Percentiles rank a stretch among this genome's conserved stretches.
Conservation (phyloP, 1,140 invertebrate genomes). For the Bombus sibiricus region DNA sequence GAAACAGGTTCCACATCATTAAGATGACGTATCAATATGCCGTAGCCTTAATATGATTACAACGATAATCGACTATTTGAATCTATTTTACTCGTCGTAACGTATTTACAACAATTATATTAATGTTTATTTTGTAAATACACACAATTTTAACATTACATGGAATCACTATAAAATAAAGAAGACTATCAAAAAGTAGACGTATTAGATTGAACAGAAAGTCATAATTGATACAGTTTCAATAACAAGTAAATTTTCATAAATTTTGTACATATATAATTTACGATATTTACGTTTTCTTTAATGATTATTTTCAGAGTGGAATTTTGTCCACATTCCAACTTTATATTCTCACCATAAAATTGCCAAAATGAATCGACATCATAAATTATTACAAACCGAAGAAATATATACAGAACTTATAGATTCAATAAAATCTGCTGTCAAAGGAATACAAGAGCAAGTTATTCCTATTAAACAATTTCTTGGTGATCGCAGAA, state of each 20-base stretch:
- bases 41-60: background rate
- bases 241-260: background rate
- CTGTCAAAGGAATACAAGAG: background rate
- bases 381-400: conserved; percentile 6
- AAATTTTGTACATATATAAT: background rate
- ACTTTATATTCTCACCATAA: too few species aligned
- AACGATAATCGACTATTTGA: background rate
- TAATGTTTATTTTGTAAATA: background rate
- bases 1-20: conserved; percentile 44
- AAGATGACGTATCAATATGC: conserved; percentile 37
- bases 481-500: background rate
- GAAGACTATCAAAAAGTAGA: background rate
- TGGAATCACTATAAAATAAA: background rate
- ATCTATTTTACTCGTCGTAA: too few species aligned
- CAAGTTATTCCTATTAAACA: background rate
- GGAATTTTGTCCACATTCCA: background rate
- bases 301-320: background rate
- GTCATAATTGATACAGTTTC: background rate
- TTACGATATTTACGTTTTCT: background rate
- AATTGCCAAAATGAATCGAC: conserved; percentile 2
- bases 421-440: conserved; percentile 9
- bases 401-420: conserved; percentile 10
- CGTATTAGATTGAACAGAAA: background rate
- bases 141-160: background rate
- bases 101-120: background rate